Evolutionary conservation across 1,140 invertebrate species (phyloP).

Genomic region (Stratiolaelaps scimitus): DNA sequence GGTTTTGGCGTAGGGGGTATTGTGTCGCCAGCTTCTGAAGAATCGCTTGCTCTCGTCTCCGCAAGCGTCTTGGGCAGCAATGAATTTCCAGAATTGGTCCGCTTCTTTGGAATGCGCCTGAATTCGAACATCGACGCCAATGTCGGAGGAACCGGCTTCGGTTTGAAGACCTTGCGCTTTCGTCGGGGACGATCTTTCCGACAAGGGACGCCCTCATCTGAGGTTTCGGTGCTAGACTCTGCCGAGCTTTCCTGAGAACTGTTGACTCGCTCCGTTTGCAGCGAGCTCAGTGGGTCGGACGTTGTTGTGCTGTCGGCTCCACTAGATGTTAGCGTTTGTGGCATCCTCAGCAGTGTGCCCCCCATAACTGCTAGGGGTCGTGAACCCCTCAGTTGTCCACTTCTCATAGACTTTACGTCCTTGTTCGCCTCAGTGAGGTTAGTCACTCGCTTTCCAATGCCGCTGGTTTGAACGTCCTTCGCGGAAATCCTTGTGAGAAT

Average conservation of each 20-base stretch:
- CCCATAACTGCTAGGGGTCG: too few species aligned
- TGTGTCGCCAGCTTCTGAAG: background rate
- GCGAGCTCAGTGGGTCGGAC: too few species aligned
- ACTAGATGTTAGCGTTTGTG: too few species aligned
- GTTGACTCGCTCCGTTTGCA: too few species aligned
- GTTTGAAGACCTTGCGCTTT: slow-evolving; percentile 6
- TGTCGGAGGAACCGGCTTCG: background rate
- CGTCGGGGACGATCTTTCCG: slow-evolving; percentile 7
- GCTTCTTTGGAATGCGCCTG: slow-evolving; percentile 3
- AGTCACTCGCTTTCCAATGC: too few species aligned
- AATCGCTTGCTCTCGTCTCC: background rate
- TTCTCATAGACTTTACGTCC: too few species aligned
- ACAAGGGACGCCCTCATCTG: background rate
- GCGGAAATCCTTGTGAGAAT: background rate
- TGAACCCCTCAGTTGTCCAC: too few species aligned
- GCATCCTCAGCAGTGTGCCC: too few species aligned
- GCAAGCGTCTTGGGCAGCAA: slow-evolving; percentile 2
- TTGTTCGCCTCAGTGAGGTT: too few species aligned
- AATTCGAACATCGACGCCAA: slow-evolving; percentile 20
- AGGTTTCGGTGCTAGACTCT: background rate
- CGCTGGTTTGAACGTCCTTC: too few species aligned
- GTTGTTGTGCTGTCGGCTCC: too few species aligned
- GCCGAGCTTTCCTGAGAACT: too few species aligned
- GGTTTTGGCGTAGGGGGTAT: background rate
- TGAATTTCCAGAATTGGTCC: background rate